Evolutionary conservation across 1,140 invertebrate species (phyloP).

Genomic region (Oedothorax gibbosus): DNA sequence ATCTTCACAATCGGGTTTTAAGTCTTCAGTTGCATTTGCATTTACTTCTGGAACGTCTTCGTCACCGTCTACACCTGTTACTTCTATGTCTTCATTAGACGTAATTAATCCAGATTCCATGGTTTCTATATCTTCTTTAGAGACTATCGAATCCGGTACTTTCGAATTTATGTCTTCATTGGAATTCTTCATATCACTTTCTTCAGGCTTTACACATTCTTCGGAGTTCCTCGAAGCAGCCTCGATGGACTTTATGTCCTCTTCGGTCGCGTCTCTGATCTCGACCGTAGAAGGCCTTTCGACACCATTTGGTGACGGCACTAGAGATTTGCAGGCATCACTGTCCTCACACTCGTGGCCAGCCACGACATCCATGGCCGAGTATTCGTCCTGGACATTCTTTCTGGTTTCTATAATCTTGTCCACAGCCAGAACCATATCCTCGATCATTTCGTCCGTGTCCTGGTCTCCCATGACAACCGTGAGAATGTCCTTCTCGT

Average conservation of each 20-base stretch:
- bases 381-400: conserved; percentile 17
- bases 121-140: not conserved
- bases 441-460: conserved; percentile 48
- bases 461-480: conserved; percentile 55
- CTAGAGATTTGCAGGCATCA: not conserved
- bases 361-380: not conserved
- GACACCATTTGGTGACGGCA: not conserved
- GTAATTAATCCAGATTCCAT: not conserved
- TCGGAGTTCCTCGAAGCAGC: not conserved
- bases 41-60: not conserved
- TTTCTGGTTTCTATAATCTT: conserved; percentile 44
- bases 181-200: not conserved
- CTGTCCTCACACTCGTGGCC: not conserved
- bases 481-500: conserved; percentile 50
- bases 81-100: not conserved
- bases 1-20: not conserved
- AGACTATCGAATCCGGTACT: not conserved
- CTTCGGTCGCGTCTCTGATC: conserved; percentile 51
- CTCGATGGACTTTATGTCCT: conserved; percentile 42
- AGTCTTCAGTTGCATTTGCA: not conserved
- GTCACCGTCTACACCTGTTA: not conserved
- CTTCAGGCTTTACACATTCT: not conserved
- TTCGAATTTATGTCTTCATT: not conserved
- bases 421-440: conserved; percentile 45
- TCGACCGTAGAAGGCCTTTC: conserved; percentile 45